Evolutionary conservation across 1,140 invertebrate genomes (phyloP), one percentile per base, ranked within the genome.

Genomic region (Papilio xuthus): DNA sequence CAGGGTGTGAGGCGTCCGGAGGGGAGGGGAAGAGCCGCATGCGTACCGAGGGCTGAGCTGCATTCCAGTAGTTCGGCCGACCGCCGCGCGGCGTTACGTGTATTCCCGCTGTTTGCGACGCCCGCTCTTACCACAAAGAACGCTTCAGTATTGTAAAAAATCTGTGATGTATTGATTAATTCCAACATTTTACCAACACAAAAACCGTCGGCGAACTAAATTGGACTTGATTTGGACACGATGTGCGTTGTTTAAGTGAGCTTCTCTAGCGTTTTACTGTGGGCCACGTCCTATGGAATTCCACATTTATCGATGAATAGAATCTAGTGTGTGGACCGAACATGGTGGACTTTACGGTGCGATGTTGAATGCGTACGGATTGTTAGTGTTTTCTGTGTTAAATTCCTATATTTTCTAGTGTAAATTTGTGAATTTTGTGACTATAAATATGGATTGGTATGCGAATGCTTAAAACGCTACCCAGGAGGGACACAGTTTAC

Each of bases 151-250:
- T 92, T 94, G 90, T 90, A 93, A 94, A 92, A 93, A 93, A 93
- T 90, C 90, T 92, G 90, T 93, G 90, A 93, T 93, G 93, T 94
- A 94, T 94, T 93, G 93, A 94, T 94, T 94, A 91, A 93, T 94
- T 93, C 84, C 86, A 88, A 89, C 89, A 86, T 87, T 88, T 88
- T 85, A 83, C 83, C 85, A 86, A 89, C 86, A 84, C 80, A 87
- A 89, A 87, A 85, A 81, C 77, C 82, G 71, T 78, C 77, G 78
- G 78, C 47, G 78, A 78, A 80, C 78, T 79, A 74, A 83, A 79
- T 78, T 79, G 44, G 71, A 79, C 72, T 82, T 77, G 84, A 81
- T 84, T 50, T 77, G 81, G 74, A 76, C 56, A 79, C 63, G 74
- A 81, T 82, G 79, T 74, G 41, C 67, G 79, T 79, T 78, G 84